phyloP scores from a whole-genome alignment of 2,797 vertebrate species.

The Corythornis leucogaster region DNA sequence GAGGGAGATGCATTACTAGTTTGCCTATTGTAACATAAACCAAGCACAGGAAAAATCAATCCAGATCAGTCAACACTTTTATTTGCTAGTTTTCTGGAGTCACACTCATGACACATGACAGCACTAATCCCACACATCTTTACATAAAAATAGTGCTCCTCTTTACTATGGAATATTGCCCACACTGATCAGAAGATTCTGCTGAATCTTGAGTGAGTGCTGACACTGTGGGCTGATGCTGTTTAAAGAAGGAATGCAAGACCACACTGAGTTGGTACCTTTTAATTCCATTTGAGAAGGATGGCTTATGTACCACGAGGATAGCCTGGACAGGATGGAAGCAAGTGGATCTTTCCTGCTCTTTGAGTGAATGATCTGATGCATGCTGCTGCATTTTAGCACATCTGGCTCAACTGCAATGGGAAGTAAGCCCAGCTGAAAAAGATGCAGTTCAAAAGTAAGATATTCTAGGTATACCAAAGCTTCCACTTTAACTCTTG shows the following conservation, averaged over 20 bases:
- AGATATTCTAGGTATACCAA: neutral
- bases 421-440: neutral
- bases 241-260: neutral
- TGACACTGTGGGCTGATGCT: neutral
- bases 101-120: neutral
- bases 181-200: neutral
- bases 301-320: neutral
- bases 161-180: neutral
- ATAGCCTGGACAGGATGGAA: neutral
- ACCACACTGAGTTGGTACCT: neutral
- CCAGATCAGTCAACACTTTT: neutral
- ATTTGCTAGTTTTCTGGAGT: neutral
- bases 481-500: neutral
- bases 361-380: neutral
- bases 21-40: neutral
- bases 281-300: neutral
- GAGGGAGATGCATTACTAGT: neutral
- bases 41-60: neutral
- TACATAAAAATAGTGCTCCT: neutral
- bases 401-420: neutral
- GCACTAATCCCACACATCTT: neutral
- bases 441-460: neutral
- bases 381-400: neutral
- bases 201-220: neutral
- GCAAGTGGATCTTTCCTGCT: neutral